Conservation (phyloP, 1,140 invertebrate species). For the Aricia agestis region DNA sequence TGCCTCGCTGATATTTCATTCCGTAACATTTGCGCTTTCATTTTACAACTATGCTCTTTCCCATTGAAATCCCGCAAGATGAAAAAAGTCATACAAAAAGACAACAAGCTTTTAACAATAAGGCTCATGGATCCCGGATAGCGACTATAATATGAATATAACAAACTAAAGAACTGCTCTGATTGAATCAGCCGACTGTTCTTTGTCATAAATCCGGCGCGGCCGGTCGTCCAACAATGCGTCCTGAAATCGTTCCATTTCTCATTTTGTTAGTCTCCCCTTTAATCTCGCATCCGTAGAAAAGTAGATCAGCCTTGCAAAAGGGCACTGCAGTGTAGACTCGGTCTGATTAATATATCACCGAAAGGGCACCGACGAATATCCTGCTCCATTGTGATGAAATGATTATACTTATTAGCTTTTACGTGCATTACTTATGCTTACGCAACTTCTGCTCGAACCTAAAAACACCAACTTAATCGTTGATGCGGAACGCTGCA, state of each 20-base stretch:
- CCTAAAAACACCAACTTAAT: neutral
- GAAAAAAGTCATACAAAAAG: slow-evolving; percentile 52
- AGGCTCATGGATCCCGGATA: slow-evolving; percentile 54
- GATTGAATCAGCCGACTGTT: slow-evolving; percentile 74
- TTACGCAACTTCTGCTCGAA: neutral
- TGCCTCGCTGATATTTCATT: slow-evolving; percentile 15
- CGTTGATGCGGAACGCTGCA: neutral
- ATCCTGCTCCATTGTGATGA: neutral
- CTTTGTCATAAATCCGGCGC: slow-evolving; percentile 76
- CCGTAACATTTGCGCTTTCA: slow-evolving; percentile 23
- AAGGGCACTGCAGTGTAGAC: slow-evolving; percentile 68
- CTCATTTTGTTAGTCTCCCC: slow-evolving; percentile 75
- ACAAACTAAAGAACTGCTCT: slow-evolving; percentile 70
- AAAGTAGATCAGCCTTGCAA: slow-evolving; percentile 74
- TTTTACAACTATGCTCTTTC: slow-evolving; percentile 20
- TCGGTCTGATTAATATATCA: slow-evolving; percentile 69
- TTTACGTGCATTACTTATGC: too few species aligned
- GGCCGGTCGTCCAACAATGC: slow-evolving; percentile 69
- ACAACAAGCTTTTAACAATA: slow-evolving; percentile 58
- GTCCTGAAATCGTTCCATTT: slow-evolving; percentile 75
- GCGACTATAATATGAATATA: slow-evolving; percentile 66
- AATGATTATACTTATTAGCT: neutral
- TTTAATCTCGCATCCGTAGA: slow-evolving; percentile 75
- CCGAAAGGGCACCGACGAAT: slow-evolving; percentile 32
- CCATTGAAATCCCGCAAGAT: slow-evolving; percentile 30